A percentile compares a stretch with the other conserved stretches of the same genome.
These are phyloP conservation scores for Lasioglossum calceatum DNA, from an alignment of 2,888 invertebrate genomes.

Conservation along the genomic window DNA sequence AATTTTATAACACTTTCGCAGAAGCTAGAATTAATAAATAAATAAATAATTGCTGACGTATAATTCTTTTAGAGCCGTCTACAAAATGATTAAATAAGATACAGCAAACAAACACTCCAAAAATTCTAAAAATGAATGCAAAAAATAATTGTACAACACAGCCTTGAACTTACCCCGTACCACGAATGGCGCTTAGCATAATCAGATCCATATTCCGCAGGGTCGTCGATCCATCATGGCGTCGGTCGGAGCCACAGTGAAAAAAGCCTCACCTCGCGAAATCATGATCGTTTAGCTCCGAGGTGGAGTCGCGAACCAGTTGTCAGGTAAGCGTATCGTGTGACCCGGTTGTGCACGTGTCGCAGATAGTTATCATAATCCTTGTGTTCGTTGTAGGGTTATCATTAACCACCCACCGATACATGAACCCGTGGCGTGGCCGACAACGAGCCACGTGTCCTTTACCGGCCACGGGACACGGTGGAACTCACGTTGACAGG, in stretches of 20 bases:
- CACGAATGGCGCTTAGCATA: not conserved
- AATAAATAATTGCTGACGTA: not conserved
- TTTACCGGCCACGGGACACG: slow-evolving; percentile 80
- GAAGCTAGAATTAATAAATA: no score
- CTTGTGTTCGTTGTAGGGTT: slow-evolving; percentile 60
- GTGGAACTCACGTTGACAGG: slow-evolving; percentile 69
- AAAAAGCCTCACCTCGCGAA: not conserved
- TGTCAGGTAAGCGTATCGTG: slow-evolving; percentile 37
- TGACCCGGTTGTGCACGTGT: slow-evolving; percentile 18
- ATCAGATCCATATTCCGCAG: not conserved
- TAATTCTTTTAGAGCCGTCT: not conserved
- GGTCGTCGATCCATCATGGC: slow-evolving; percentile 31
- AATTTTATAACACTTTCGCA: not conserved
- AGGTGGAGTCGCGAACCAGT: slow-evolving; percentile 35
- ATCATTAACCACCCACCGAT: slow-evolving; percentile 82
- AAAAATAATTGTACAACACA: not conserved
- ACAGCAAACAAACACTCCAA: not conserved
- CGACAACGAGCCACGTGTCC: slow-evolving; percentile 58
- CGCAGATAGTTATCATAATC: slow-evolving; percentile 65
- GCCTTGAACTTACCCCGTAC: not conserved
- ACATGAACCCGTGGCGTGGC: slow-evolving; percentile 60
- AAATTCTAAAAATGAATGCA: not conserved
- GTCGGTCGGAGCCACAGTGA: not conserved
- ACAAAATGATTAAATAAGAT: not conserved
- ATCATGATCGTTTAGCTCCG: not conserved